A percentile compares a stretch with the other conserved stretches of the same genome.
Conservation (phyloP, 2,797 vertebrate genomes). For the Lindbergichthys nudifrons region DNA sequence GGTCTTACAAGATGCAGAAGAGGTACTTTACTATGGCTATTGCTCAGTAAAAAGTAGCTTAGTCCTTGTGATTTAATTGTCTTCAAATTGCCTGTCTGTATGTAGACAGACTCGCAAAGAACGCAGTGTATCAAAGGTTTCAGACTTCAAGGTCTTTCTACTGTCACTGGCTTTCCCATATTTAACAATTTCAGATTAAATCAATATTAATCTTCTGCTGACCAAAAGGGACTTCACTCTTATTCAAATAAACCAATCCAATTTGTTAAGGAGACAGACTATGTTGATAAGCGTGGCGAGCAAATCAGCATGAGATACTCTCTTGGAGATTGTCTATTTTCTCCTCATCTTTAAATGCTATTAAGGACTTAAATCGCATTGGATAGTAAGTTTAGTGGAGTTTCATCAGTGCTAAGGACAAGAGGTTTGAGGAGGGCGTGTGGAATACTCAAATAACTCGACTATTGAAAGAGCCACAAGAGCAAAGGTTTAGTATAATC, state of each 20-base stretch:
- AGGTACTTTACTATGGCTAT: neutral
- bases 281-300: constrained; percentile 71
- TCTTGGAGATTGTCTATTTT: constrained; percentile 67
- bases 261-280: constrained; percentile 76
- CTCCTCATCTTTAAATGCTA: constrained; percentile 68
- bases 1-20: neutral
- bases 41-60: neutral
- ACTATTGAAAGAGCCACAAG: constrained; percentile 16
- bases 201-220: constrained; percentile 77
- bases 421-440: constrained; percentile 24
- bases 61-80: neutral
- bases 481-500: constrained; percentile 47
- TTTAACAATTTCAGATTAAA: constrained; percentile 83
- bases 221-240: constrained; percentile 72
- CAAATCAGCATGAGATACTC: constrained; percentile 66
- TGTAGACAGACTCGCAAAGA: constrained; percentile 37
- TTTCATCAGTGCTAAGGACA: constrained; percentile 41
- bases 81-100: constrained; percentile 20
- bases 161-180: constrained; percentile 69
- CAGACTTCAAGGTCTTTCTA: constrained; percentile 69
- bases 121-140: constrained; percentile 34
- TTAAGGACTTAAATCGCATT: constrained; percentile 42
- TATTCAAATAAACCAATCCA: constrained; percentile 78
- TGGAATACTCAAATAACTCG: constrained; percentile 50
- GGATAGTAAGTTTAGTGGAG: constrained; percentile 56